Base-by-base conservation (phyloP, 2,113 vertebrate genomes). In the Tetraodon nigroviridis region DNA sequence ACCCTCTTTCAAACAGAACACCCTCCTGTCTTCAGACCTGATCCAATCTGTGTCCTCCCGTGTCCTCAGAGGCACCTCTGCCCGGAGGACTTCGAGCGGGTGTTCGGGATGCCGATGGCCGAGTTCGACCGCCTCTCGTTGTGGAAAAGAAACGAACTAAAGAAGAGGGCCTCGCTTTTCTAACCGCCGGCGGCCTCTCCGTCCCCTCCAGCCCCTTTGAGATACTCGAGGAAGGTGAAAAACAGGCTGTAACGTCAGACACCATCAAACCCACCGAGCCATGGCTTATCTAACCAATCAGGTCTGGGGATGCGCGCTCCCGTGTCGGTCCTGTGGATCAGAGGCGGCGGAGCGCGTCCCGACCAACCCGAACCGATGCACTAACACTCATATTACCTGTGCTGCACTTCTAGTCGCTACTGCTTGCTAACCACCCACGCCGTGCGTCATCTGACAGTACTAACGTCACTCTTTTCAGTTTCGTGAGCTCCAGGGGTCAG, bases 91-190 rank as follows among this genome's bases (percentile, higher is more conserved):
- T 98, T 98, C 83, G 76, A 90, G 19, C 82, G 79, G 27, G 71
- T 94, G 16, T 96, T 98, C 1, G 88, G 89, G 73, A 98, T 95
- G 96, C 42, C 89, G 10, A 90, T 92, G 0, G 87, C 89, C 12
- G 95, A 95, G 62, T 98, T 98, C 22, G 67, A 93, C 75, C 93
- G 93, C 45, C 80, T 98, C 75, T 95, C 96, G 1, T 76, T 97
- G 65, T 98, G 96, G 96, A 97, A 89, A 88, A 89, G 93, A 76
- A 98, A 97, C 0, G 93, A 97, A 66, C 89, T 98, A 77, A 98
- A 98, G 92, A 96, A 96, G 84, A 96, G 91, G 77, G 93, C 89
- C 6, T 92, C 88, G 3, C 95, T 98, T 84, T 98, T 98, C 90
- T 98, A 90, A 88, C 76, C 82, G 72, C 70, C 77, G 80, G 69